Percentiles rank a stretch among this genome's conserved stretches.
These are phyloP conservation scores for Neodiprion lecontei DNA, from an alignment of 1,140 invertebrate genomes.

Conservation along the genomic window DNA sequence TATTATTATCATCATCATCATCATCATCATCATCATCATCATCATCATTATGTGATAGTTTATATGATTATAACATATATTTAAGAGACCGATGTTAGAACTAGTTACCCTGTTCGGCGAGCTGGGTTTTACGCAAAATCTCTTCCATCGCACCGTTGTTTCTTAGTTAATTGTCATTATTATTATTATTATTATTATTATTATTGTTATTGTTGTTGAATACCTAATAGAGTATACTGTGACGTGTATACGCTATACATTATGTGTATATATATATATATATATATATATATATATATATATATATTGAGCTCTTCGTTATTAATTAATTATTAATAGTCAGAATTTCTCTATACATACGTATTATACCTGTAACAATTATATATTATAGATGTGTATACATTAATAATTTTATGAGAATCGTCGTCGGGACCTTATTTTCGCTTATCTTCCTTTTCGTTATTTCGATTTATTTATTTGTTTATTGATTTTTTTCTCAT, in stretches of 20 bases:
- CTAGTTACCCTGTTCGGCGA: constrained; percentile 57
- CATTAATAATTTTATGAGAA: too few species aligned
- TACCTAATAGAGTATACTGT: too few species aligned
- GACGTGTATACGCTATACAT: too few species aligned
- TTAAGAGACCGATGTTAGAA: constrained; percentile 54
- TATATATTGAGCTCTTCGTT: neutral
- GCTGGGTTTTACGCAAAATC: constrained; percentile 36
- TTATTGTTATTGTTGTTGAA: too few species aligned
- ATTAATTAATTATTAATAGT: neutral
- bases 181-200: too few species aligned
- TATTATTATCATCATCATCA: constrained; percentile 21
- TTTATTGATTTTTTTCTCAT: neutral
- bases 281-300: neutral
- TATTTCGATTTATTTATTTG: neutral
- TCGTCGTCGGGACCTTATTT: neutral
- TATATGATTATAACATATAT: constrained; percentile 17
- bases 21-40: constrained; percentile 8
- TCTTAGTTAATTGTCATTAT: neutral
- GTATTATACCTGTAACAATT: too few species aligned
- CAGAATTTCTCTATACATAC: too few species aligned
- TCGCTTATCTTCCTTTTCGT: neutral
- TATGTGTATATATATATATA: neutral
- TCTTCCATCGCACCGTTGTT: constrained; percentile 33
- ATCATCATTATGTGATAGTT: constrained; percentile 13
- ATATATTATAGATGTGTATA: too few species aligned